phyloP scores from a whole-genome alignment of 1,140 invertebrate species.

The Diabrotica virgifera region DNA sequence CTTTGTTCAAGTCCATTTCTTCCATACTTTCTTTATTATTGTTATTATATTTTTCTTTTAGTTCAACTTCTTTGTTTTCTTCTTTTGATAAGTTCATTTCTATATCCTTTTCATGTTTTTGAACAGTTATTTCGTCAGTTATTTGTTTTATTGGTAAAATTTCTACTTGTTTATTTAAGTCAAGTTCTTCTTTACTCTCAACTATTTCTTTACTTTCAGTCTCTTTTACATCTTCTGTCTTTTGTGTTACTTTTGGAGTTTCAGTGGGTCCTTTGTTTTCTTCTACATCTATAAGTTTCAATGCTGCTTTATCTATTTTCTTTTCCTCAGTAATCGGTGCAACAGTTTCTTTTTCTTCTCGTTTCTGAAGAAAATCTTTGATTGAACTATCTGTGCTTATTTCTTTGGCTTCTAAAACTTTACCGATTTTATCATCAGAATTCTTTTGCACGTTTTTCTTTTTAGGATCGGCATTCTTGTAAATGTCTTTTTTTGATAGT shows the following conservation, averaged over 20 bases:
- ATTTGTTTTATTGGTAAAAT: slow-evolving; percentile 5
- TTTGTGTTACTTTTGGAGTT: background rate
- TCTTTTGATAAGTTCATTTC: slow-evolving; percentile 10
- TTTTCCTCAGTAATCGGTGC: background rate
- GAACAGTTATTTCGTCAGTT: background rate
- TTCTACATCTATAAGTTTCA: background rate
- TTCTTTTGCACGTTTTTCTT: slow-evolving; percentile 9
- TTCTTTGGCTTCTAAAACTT: background rate
- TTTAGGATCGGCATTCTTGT: slow-evolving; percentile 26
- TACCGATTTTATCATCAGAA: background rate
- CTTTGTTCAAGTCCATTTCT: slow-evolving; percentile 31
- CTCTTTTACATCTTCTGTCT: slow-evolving; percentile 6
- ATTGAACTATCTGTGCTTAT: no score
- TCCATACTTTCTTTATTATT: slow-evolving; percentile 23
- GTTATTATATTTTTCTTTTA: background rate
- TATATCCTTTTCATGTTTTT: background rate
- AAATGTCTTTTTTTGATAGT: slow-evolving; percentile 23
- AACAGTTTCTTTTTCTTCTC: background rate
- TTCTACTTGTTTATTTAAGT: slow-evolving; percentile 20
- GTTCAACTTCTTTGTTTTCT: slow-evolving; percentile 3
- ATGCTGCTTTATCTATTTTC: background rate
- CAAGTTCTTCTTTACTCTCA: slow-evolving; percentile 13
- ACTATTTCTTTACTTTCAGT: slow-evolving; percentile 13
- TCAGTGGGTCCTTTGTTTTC: no score
- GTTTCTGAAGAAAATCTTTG: no score